A percentile compares a stretch with the other conserved stretches of the same genome.
These are phyloP conservation scores for Neostethus bicornis DNA, from an alignment of 2,797 vertebrate genomes.

Conservation along the genomic window DNA sequence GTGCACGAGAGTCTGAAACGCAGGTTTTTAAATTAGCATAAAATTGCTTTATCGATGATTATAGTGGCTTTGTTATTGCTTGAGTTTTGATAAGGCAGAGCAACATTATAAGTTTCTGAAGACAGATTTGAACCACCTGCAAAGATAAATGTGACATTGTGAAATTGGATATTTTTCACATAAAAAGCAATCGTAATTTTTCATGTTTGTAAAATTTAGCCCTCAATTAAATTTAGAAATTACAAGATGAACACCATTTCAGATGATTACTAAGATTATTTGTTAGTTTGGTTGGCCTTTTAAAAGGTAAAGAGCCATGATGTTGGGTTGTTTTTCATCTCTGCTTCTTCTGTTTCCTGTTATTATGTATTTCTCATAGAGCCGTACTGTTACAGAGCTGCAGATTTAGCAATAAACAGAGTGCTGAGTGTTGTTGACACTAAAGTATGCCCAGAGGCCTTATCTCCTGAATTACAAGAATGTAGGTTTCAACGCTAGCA, in stretches of 20 bases:
- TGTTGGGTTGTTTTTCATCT: neutral
- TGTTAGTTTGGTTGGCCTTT: neutral
- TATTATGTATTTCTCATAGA: neutral
- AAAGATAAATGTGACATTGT: no score
- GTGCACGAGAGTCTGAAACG: no score
- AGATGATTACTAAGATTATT: neutral
- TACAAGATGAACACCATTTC: neutral
- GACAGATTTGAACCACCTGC: no score
- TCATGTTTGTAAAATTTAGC: neutral
- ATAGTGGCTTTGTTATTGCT: no score
- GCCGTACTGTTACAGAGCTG: neutral
- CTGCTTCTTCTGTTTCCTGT: neutral
- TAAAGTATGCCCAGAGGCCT: slow-evolving; percentile 22
- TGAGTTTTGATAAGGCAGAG: no score
- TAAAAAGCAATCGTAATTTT: neutral
- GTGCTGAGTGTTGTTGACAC: slow-evolving; percentile 39
- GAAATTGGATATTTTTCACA: no score
- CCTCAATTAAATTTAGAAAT: neutral
- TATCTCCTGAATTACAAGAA: slow-evolving; percentile 29
- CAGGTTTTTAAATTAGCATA: no score
- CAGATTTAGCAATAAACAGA: slow-evolving; percentile 4
- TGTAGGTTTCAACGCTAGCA: slow-evolving; percentile 6
- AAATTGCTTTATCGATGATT: no score
- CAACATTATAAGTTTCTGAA: no score
- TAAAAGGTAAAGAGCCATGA: neutral